Base-by-base conservation (phyloP, 64 coral and sea anemone genomes). In the Montipora efflorescens region DNA sequence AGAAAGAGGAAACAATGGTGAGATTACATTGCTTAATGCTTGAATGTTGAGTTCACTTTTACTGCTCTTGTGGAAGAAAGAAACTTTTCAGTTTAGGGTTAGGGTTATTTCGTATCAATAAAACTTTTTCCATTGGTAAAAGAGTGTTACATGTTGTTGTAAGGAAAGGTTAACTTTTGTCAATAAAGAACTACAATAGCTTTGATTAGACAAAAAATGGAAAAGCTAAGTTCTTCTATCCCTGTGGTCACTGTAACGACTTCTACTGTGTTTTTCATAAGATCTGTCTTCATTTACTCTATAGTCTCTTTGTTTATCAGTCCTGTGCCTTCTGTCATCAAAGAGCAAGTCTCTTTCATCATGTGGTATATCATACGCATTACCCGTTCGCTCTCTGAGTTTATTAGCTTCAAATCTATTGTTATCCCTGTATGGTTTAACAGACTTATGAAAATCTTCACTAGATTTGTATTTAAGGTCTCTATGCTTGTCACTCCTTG, bases 211-310 rank as follows among this genome's bases (percentile, higher is more conserved):
- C 6, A 57, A 7, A 77, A 46, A 13, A 47, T 47, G 12, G 9
- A 47, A 77, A 48, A 16, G 2, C 6, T 23, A 48, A 47, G n/a
- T 67, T 84, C 81, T 47, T 92, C 80, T 91, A n/a, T 83, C 90
- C 8, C 48, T 83, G 45, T 53, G 72, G n/a, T 84, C 79, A 59
- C 7, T 57, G 36, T 84, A 36, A 49, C 16, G 25, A 74, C 53
- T 84, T 47, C 80, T 92, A 22, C 84, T 68, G 44, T 70, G 19
- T 86, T 19, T 86, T 20, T 86, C 19, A 13, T 13, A 12, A 46
- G 62, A 47, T 46, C 46, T 69, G 0, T 16, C 8, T 51, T 72
- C 66, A 13, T 86, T 21, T 66, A 4, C 46, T 25, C 66, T 69
- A 2, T 51, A 0, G 15, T 76, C 73, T 85, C 69, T 75, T 83